phyloP scores from a whole-genome alignment of 2,797 vertebrate species.

The Bovichtus variegatus region DNA sequence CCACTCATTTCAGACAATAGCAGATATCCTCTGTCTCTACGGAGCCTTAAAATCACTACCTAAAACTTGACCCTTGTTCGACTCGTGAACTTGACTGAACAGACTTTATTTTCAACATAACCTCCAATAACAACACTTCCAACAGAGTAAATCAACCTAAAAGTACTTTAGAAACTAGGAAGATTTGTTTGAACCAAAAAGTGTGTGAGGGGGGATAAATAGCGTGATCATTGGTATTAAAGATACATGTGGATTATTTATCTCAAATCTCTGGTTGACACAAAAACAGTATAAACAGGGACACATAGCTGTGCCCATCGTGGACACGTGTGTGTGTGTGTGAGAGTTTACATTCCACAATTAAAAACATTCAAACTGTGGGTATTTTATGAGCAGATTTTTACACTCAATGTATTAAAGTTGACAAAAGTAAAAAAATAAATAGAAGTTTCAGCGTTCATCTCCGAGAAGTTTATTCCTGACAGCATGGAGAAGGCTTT shows the following conservation, averaged over 20 bases:
- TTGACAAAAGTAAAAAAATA: background rate
- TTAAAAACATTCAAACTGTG: background rate
- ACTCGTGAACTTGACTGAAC: conserved; percentile 16
- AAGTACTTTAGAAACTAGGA: background rate
- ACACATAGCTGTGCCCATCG: background rate
- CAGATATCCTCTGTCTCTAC: conserved; percentile 1
- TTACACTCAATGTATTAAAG: background rate
- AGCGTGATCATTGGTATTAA: background rate
- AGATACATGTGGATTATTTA: background rate
- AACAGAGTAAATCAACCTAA: background rate
- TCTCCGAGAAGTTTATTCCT: background rate
- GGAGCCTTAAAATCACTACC: conserved; percentile 3
- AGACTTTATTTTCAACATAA: conserved; percentile 10
- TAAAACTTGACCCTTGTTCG: conserved; percentile 36
- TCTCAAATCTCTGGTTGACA: background rate
- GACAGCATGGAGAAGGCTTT: background rate
- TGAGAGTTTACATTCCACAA: background rate
- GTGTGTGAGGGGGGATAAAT: background rate
- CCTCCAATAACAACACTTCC: conserved; percentile 1
- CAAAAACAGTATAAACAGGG: background rate
- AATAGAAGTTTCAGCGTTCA: background rate
- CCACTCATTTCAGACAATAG: conserved; percentile 50
- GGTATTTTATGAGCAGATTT: background rate
- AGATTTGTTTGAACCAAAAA: background rate
- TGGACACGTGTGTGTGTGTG: too few relatives aligned